Evolutionary conservation across 2,113 vertebrate genomes (phyloP).

Genomic region (Maylandia zebra): DNA sequence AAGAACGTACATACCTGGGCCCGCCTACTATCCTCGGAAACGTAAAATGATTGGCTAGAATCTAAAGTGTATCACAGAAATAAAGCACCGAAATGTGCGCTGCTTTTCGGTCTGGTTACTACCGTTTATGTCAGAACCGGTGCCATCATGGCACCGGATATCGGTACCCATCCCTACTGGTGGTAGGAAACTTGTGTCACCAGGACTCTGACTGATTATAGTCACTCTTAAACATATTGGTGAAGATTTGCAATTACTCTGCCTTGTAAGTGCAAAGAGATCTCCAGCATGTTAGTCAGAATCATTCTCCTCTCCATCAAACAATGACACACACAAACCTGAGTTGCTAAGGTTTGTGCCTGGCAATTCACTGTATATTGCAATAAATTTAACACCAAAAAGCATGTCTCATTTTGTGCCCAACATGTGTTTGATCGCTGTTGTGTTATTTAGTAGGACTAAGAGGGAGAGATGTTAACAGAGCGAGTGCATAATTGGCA

Average conservation of each 20-base stretch:
- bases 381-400: not conserved
- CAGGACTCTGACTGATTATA: not conserved
- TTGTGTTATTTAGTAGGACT: not conserved
- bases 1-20: fast-evolving
- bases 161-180: too few relatives aligned
- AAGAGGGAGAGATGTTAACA: not conserved
- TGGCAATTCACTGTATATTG: not conserved
- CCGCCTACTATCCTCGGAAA: fast-evolving
- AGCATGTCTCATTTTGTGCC: not conserved
- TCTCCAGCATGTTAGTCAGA: not conserved
- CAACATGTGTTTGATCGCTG: not conserved
- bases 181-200: not conserved
- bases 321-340: not conserved
- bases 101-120: too few relatives aligned
- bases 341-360: not conserved
- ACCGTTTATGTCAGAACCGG: too few relatives aligned
- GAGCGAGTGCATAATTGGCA: not conserved
- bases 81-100: too few relatives aligned
- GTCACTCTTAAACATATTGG: not conserved
- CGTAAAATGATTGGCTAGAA: too few relatives aligned
- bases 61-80: too few relatives aligned
- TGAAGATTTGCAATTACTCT: not conserved
- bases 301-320: not conserved
- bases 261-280: not conserved
- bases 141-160: too few relatives aligned